phyloP scores from a whole-genome alignment of 2,113 vertebrate genomes.

The Pelusios castaneus region DNA sequence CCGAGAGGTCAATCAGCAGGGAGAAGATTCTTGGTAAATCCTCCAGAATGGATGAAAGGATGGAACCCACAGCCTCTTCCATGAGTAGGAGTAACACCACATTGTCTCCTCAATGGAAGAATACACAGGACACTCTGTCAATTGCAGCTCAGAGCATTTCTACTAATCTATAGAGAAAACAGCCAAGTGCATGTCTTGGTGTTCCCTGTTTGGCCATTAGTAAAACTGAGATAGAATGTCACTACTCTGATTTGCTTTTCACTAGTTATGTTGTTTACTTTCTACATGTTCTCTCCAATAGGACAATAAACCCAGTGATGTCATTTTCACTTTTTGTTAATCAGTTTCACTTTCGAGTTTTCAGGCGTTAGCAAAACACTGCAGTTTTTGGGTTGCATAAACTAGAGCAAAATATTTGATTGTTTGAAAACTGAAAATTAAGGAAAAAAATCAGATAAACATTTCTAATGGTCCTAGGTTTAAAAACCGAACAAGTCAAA shows the following conservation, averaged over 20 bases:
- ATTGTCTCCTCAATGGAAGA: not conserved
- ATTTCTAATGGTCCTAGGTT: not conserved
- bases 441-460: not conserved
- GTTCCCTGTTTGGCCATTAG: not conserved
- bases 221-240: not conserved
- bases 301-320: not conserved
- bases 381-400: not conserved
- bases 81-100: not conserved
- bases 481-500: not conserved
- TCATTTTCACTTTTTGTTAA: not conserved
- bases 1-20: not conserved
- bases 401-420: not conserved
- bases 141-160: not conserved
- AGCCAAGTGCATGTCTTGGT: not conserved
- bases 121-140: not conserved
- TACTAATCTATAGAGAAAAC: not conserved
- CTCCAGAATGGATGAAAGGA: not conserved
- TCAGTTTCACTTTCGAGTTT: not conserved
- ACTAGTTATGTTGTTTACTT: not conserved
- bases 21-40: not conserved
- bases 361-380: accelerated
- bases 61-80: not conserved
- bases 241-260: not conserved
- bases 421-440: not conserved
- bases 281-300: accelerated